These are phyloP conservation scores for Harpagoxenus sublaevis DNA, from an alignment of 2,888 invertebrate genomes.

Conservation along the genomic window DNA sequence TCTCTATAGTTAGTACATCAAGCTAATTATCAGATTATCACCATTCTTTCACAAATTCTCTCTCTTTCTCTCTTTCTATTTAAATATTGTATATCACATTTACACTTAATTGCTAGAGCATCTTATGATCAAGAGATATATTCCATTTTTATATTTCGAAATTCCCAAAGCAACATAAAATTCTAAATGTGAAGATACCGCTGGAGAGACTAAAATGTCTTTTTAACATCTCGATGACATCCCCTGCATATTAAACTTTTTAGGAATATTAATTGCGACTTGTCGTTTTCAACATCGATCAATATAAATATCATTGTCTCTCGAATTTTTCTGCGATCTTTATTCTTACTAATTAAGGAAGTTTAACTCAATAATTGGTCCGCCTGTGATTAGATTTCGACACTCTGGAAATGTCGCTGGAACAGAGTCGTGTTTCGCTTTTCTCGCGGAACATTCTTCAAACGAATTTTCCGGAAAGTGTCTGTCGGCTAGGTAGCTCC, in stretches of 20 bases:
- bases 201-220: slow-evolving; percentile 9
- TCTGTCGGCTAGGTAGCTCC: background rate
- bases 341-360: slow-evolving; percentile 31
- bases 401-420: slow-evolving; percentile 13
- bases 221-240: background rate
- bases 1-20: slow-evolving; percentile 51
- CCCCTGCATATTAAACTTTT: background rate
- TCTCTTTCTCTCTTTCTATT: background rate
- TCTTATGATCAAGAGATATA: slow-evolving; percentile 3
- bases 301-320: slow-evolving; percentile 10
- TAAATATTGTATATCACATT: slow-evolving; percentile 51
- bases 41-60: slow-evolving; percentile 16
- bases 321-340: background rate
- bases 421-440: background rate
- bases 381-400: slow-evolving; percentile 59
- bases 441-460: background rate
- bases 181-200: background rate
- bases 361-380: slow-evolving; percentile 69
- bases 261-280: background rate
- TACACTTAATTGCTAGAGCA: slow-evolving; percentile 40
- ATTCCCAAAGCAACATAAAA: slow-evolving; percentile 1
- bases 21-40: slow-evolving; percentile 35
- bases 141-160: background rate
- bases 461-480: background rate
- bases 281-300: slow-evolving; percentile 8